These are phyloP conservation scores for Macrotrachela quadricornifera DNA, from an alignment of 1,140 invertebrate species.

Conservation along the genomic window DNA sequence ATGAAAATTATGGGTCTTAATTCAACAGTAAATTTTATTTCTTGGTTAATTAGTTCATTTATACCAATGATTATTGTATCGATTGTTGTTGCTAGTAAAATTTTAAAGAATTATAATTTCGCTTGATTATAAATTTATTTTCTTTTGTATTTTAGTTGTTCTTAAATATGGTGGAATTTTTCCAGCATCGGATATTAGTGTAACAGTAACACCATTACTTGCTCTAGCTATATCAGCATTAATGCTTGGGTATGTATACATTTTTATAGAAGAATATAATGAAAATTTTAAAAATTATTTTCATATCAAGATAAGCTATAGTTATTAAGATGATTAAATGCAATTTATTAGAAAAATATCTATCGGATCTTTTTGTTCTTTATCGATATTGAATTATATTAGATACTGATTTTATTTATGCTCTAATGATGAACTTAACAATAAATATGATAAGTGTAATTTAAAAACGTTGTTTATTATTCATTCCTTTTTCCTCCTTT, in stretches of 20 bases:
- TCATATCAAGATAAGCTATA: not conserved
- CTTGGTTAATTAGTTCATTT: conserved; percentile 25
- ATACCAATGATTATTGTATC: conserved; percentile 16
- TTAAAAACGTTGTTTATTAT: too few relatives aligned
- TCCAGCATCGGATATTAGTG: conserved; percentile 1
- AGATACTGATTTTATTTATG: too few relatives aligned
- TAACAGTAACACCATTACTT: not conserved
- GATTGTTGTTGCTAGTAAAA: conserved; percentile 10
- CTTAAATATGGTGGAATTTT: conserved; percentile 5
- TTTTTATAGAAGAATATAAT: not conserved
- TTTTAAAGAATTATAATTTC: too few relatives aligned
- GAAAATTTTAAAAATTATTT: too few relatives aligned
- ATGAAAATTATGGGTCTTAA: conserved; percentile 30
- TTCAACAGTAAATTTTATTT: conserved; percentile 20
- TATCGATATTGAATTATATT: too few relatives aligned
- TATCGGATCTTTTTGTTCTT: too few relatives aligned
- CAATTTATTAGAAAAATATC: too few relatives aligned
- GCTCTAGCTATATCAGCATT: conserved; percentile 1
- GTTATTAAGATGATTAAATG: too few relatives aligned
- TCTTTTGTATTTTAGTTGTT: not conserved
- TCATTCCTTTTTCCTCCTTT: too few relatives aligned
- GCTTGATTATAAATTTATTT: too few relatives aligned
- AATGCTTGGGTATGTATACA: not conserved
- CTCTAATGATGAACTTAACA: too few relatives aligned
- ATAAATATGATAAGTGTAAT: too few relatives aligned